Base-by-base conservation (phyloP, 2,888 invertebrate species). In the Agrochola litura region DNA sequence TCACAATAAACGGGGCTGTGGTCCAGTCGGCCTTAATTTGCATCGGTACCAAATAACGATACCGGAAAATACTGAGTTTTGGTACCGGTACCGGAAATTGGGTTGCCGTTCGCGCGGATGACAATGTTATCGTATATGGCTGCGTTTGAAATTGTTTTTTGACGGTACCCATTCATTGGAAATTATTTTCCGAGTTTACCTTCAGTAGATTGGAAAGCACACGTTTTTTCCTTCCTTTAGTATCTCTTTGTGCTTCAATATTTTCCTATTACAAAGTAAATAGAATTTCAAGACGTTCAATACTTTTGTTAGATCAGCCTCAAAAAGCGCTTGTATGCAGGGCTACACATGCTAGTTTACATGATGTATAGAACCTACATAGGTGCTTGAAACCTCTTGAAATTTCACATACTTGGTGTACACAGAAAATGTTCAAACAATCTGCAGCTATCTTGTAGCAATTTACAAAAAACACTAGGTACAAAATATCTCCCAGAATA, bases 1-100 rank as follows among this genome's bases (percentile, higher is more conserved):
- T 91, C 86, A 88, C 79, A 87, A 88, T 88, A 85, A 86, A 89
- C 85, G 84, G 77, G 68, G 52, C 72, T 79, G 87, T 72, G 91
- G 91, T 86, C 70, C 75, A 77, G 66, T 71, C 78, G 78, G 68
- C 77, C 78, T 84, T 76, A 82, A 89, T 90, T 89, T 89, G 84
- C 86, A 91, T 90, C 76, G 83, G 73, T 77, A 81, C 70, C 76
- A 73, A 76, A 79, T 83, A 84, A 81, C 69, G 81, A 79, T 81
- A 83, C 80, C 63, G 77, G 86, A 77, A 86, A 75, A 83, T 79
- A 83, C 75, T 46, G 74, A 66, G 54, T 77, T 77, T 85, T 46
- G 77, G 69, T 80, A 79, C 71, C 69, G 75, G 78, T 79, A 77
- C 77, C 73, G 79, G 87, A 81, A 86, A 74, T 85, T 82, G 73